A percentile compares a stretch with the other conserved stretches of the same genome.
Evolutionary conservation across 2,113 vertebrate genomes (phyloP).

Genomic region (Antechinus flavipes): DNA sequence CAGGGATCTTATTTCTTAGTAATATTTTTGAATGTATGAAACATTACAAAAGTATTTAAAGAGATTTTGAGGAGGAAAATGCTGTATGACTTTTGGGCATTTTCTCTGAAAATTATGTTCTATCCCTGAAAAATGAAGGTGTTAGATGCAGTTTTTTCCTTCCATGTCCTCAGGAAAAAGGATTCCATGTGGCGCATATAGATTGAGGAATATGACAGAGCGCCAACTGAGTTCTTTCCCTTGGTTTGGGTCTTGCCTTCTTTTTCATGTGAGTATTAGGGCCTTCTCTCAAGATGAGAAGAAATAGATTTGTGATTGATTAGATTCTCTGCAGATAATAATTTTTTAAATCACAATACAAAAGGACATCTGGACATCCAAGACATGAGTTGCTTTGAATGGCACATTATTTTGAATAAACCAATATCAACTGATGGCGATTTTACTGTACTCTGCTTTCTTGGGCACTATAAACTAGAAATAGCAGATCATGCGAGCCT

Average conservation of each 20-base stretch:
- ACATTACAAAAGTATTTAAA: not conserved
- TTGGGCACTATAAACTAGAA: slow-evolving; percentile 33
- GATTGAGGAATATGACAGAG: not conserved
- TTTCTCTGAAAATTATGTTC: not conserved
- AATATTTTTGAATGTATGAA: not conserved
- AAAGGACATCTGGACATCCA: not conserved
- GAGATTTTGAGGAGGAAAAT: not conserved
- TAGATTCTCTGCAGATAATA: not conserved
- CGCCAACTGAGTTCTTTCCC: not conserved
- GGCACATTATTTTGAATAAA: slow-evolving; percentile 43
- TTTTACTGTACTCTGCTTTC: slow-evolving; percentile 43
- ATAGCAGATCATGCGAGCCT: slow-evolving; percentile 19
- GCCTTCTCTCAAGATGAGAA: not conserved
- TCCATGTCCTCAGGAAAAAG: not conserved
- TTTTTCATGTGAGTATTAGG: slow-evolving; percentile 8
- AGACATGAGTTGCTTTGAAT: slow-evolving; percentile 8
- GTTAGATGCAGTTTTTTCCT: not conserved
- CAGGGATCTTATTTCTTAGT: not conserved
- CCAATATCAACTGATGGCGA: not conserved
- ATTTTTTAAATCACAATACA: slow-evolving; percentile 25
- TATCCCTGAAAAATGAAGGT: not conserved
- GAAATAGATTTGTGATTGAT: slow-evolving; percentile 12
- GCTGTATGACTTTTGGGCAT: not conserved
- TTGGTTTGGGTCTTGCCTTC: not conserved
- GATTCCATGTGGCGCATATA: not conserved